Base-by-base conservation (phyloP, 2,888 invertebrate species). In the Zygogramma bicolorata region DNA sequence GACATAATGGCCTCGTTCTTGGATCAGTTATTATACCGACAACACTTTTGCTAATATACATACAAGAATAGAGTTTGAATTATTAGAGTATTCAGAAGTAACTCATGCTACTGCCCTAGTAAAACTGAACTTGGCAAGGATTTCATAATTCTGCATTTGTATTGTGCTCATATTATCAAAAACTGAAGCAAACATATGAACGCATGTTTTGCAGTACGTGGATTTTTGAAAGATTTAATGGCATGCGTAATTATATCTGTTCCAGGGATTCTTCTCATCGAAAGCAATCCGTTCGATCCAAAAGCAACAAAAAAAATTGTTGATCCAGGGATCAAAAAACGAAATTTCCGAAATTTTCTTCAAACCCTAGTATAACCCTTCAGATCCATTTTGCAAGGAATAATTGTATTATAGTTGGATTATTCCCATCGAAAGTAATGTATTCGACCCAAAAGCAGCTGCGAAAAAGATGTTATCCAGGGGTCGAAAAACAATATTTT, bases 1-100 rank as follows among this genome's bases (percentile, higher is more conserved):
- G 60, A 70, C n/a, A n/a, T 13, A 59, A 68, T 20, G 73, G 73
- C 71, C 75, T 73, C 8, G 18, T 49, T 25, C 73, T 73, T 58
- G 38, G 40, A 15, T 65, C 61, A 10, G 58, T 75, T 1, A 71
- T 75, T 15, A n/a, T n/a, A 66, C 71, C 20, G 69, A 75, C 29
- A 71, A 65, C 67, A 62, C 61, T 60, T 76, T 76, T 62, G 71
- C 71, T 0, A 69, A 62, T 27, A 29, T 74, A 7, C 76, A 76
- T 57, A 74, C 68, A 7, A 70, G 70, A 42, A 10, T n/a, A n/a
- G 42, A 27, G 40, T 42, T 57, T 10, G 22, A 62, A 7, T 49
- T 73, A 60, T 10, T 18, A 8, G 61, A 73, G 59, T 65, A 73
- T 59, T 38, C 70, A 4, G 10, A n/a, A 13, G n/a, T 31, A 13